Evolutionary conservation across 2,113 vertebrate genomes (phyloP), one percentile per base, ranked within the genome.

Genomic region (Cynopterus brachyotis): DNA sequence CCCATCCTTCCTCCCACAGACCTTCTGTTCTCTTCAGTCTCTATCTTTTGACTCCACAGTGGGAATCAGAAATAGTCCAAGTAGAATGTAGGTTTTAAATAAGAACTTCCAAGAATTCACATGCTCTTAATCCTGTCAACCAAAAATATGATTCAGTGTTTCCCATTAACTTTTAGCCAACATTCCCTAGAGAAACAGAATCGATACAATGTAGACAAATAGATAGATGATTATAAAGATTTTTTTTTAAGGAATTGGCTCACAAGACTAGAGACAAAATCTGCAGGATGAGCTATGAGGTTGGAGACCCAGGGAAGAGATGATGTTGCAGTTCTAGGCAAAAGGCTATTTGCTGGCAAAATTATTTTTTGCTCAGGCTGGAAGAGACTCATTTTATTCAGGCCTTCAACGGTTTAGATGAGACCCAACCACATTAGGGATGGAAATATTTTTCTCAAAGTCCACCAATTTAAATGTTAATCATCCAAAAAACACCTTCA

Each of bases 241-340:
- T 26, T 64, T 92, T 87, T 72, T 92, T 90, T 73, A 62, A 91
- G 16, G 20, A 92, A 40, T n/a, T 94, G 47, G 60, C 11, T 95
- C 22, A 60, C 28, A 57, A 1, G 26, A 67, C 50, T 86, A 67
- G 9, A 8, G 55, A 80, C 30, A 82, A 92, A 78, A 66, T 82
- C 12, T 53, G 30, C 26, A 87, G 3, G 55, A 30, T 89, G n/a
- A 83, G 10, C 30, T 62, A 67, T n/a, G 15, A 67, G 87, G 62
- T 75, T 92, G 40, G 40, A 86, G 75, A 82, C 5, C 8, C 62
- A 17, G 3, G 42, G n/a, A 92, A 92, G 35, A 72, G 10, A 24
- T 9, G 1, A 70, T 78, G 73, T 26, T 72, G 26, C 17, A 73
- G 62, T 55, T 90, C 24, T 53, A 79, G 16, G 59, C 3, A 45